These are phyloP conservation scores for Dasyurus viverrinus DNA, from an alignment of 2,113 vertebrate species.

Conservation along the genomic window DNA sequence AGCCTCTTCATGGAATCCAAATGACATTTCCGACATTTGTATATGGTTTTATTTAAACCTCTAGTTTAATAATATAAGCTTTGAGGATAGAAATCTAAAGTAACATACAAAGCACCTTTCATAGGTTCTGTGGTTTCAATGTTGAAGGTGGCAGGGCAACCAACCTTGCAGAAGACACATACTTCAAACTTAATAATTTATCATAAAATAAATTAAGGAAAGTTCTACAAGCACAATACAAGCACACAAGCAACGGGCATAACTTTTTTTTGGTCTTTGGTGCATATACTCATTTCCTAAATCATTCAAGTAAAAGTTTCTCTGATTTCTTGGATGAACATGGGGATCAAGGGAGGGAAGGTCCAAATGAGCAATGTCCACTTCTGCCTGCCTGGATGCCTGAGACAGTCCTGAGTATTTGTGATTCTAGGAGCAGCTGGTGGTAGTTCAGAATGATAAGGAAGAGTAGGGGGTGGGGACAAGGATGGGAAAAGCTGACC, in stretches of 20 bases:
- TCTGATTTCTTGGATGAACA: conserved; percentile 71
- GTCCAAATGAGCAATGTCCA: conserved; percentile 78
- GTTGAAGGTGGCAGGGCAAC: conserved; percentile 42
- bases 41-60: conserved; percentile 52
- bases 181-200: conserved; percentile 84
- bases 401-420: conserved; percentile 86
- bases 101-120: conserved; percentile 60
- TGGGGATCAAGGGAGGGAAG: conserved; percentile 75
- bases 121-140: conserved; percentile 29
- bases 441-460: conserved; percentile 74
- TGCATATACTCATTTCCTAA: conserved; percentile 82
- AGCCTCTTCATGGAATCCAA: conserved; percentile 43
- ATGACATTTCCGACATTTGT: conserved; percentile 56
- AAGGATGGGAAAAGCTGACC: conserved; percentile 60
- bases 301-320: conserved; percentile 82
- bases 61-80: conserved; percentile 55
- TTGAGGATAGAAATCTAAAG: conserved; percentile 70
- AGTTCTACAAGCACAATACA: conserved; percentile 80
- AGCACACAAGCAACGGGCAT: conserved; percentile 80
- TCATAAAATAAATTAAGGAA: conserved; percentile 85
- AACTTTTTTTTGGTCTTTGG: conserved; percentile 87
- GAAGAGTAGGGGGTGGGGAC: conserved; percentile 67
- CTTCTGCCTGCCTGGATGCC: conserved; percentile 79
- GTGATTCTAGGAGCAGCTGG: conserved; percentile 78
- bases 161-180: conserved; percentile 71